phyloP scores from a whole-genome alignment of 1,140 invertebrate genomes.

The Caerostris darwini region DNA sequence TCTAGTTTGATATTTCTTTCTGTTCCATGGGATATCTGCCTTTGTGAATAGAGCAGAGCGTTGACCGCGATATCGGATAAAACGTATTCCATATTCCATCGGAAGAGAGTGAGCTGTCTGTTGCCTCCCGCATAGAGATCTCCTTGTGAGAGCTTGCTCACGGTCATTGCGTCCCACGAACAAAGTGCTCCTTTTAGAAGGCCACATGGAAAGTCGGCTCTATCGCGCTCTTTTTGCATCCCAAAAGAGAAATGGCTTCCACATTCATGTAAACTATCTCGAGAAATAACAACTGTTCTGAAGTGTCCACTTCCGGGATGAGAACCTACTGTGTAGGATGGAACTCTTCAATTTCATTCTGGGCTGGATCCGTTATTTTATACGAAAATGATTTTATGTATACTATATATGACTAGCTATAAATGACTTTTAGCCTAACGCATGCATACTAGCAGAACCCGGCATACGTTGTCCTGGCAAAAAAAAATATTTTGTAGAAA shows the following conservation, averaged over 20 bases:
- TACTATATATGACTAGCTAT: too few relatives aligned
- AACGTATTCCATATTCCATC: slow-evolving; percentile 5
- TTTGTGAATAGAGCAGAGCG: neutral
- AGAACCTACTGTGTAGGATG: neutral
- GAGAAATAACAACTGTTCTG: neutral
- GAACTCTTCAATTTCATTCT: too few relatives aligned
- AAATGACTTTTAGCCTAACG: too few relatives aligned
- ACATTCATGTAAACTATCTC: neutral
- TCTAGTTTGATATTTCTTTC: neutral
- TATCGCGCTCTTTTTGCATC: slow-evolving; percentile 2
- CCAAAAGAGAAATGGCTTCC: neutral
- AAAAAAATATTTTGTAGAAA: too few relatives aligned
- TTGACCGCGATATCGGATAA: slow-evolving; percentile 36
- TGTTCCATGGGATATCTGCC: slow-evolving; percentile 3
- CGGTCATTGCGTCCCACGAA: slow-evolving; percentile 31
- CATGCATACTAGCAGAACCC: too few relatives aligned
- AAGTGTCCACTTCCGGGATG: neutral
- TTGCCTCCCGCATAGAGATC: slow-evolving; percentile 27
- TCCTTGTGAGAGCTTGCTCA: slow-evolving; percentile 40
- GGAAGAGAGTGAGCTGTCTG: neutral
- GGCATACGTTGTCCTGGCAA: too few relatives aligned
- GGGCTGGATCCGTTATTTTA: too few relatives aligned
- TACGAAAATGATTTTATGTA: too few relatives aligned
- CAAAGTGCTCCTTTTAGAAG: neutral
- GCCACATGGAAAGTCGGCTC: neutral